phyloP scores from a whole-genome alignment of 2,888 invertebrate genomes.

The Calliphora vomitoria region DNA sequence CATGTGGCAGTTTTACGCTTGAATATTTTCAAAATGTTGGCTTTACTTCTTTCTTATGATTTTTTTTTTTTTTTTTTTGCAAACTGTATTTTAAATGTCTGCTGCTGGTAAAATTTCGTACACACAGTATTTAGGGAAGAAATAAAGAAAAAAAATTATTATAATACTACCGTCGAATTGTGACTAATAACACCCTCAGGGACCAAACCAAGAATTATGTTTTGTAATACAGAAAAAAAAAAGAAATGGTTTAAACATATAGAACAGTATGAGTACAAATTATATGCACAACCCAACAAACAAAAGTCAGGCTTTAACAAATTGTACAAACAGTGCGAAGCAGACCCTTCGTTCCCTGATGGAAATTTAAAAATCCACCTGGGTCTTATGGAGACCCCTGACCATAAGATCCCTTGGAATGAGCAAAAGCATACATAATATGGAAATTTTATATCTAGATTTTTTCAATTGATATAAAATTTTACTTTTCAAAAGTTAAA shows the following conservation, averaged over 20 bases:
- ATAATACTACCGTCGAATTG: slow-evolving; percentile 73
- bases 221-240: slow-evolving; percentile 33
- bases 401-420: no score
- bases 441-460: no score
- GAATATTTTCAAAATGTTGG: slow-evolving; percentile 29
- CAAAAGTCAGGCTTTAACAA: no score
- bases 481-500: no score
- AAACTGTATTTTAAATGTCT: slow-evolving; percentile 39
- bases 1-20: slow-evolving; percentile 46
- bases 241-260: neutral
- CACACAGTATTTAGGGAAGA: neutral
- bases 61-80: neutral
- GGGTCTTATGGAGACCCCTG: no score
- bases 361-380: no score
- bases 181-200: slow-evolving; percentile 83
- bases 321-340: no score
- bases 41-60: neutral
- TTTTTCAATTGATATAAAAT: no score
- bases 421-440: no score
- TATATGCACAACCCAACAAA: neutral
- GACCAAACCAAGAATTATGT: slow-evolving; percentile 69
- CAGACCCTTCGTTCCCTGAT: no score
- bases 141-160: slow-evolving; percentile 32
- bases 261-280: neutral
- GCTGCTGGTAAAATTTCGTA: slow-evolving; percentile 35